phyloP scores from a whole-genome alignment of 1,140 invertebrate species.

The Mercenaria mercenaria region DNA sequence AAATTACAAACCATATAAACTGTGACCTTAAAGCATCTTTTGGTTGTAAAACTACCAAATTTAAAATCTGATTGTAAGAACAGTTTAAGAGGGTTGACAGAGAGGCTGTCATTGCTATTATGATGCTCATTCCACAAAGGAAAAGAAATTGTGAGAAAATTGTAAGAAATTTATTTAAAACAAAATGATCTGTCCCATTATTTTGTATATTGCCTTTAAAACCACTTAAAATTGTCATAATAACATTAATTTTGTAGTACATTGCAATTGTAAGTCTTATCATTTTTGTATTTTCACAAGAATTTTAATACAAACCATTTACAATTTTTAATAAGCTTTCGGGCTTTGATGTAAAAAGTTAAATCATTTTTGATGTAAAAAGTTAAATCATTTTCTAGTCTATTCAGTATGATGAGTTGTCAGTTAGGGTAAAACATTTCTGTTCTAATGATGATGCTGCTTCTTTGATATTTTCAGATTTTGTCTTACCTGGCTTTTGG shows the following conservation, averaged over 20 bases:
- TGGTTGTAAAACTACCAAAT: too few relatives aligned
- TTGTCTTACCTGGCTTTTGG: too few relatives aligned
- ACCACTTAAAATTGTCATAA: background rate
- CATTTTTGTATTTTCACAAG: background rate
- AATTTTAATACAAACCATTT: background rate
- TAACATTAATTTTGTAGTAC: background rate
- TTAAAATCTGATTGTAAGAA: background rate
- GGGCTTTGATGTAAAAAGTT: too few relatives aligned
- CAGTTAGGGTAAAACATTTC: too few relatives aligned
- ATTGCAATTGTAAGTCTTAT: background rate
- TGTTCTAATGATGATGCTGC: too few relatives aligned
- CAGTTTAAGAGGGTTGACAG: too few relatives aligned
- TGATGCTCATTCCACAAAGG: background rate
- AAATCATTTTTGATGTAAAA: too few relatives aligned
- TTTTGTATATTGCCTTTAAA: background rate
- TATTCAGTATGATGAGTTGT: too few relatives aligned
- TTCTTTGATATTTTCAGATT: too few relatives aligned
- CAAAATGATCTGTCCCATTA: background rate
- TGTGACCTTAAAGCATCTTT: too few relatives aligned
- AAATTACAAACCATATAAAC: too few relatives aligned
- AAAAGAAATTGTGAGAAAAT: background rate
- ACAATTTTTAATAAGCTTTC: background rate
- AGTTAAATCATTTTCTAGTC: too few relatives aligned
- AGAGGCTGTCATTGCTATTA: background rate
- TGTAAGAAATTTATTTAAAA: slow-evolving; percentile 15